Conservation (phyloP, 2,113 vertebrate species). For the Pimephales promelas region DNA sequence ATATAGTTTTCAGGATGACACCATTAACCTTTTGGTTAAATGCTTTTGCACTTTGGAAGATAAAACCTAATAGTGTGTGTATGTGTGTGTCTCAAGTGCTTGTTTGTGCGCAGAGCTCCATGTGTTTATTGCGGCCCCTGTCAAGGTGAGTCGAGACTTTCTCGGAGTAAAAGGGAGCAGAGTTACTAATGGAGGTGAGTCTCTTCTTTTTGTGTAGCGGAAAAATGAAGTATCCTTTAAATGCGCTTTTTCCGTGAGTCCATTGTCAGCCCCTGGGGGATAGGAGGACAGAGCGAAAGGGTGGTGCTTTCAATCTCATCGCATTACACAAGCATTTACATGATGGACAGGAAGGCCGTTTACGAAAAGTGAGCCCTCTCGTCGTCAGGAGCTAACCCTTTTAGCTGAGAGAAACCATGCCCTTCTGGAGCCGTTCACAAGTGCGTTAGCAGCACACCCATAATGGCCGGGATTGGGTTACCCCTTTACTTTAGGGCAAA, state of each 20-base stretch:
- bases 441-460: conserved; percentile 64
- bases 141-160: conserved; percentile 47
- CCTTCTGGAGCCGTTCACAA: conserved; percentile 64
- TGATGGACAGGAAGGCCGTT: conserved; percentile 61
- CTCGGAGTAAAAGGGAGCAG: conserved; percentile 53
- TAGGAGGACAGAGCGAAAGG: conserved; percentile 52
- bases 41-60: conserved; percentile 59
- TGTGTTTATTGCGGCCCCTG: conserved; percentile 22
- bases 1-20: conserved; percentile 51
- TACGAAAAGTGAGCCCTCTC: conserved; percentile 71
- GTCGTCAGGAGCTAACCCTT: conserved; percentile 67
- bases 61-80: conserved; percentile 52
- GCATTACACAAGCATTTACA: conserved; percentile 70
- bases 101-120: conserved; percentile 28
- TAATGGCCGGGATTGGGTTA: conserved; percentile 78
- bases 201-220: conserved; percentile 51
- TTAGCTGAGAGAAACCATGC: conserved; percentile 70
- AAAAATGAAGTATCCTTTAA: conserved; percentile 55
- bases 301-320: conserved; percentile 66
- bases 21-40: conserved; percentile 59
- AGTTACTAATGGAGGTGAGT: conserved; percentile 61
- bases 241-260: conserved; percentile 55
- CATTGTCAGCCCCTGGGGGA: conserved; percentile 56
- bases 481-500: conserved; percentile 73
- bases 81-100: conserved; percentile 35